These are phyloP conservation scores for Xiphophorus hellerii DNA, from an alignment of 2,113 vertebrate species.

Conservation along the genomic window DNA sequence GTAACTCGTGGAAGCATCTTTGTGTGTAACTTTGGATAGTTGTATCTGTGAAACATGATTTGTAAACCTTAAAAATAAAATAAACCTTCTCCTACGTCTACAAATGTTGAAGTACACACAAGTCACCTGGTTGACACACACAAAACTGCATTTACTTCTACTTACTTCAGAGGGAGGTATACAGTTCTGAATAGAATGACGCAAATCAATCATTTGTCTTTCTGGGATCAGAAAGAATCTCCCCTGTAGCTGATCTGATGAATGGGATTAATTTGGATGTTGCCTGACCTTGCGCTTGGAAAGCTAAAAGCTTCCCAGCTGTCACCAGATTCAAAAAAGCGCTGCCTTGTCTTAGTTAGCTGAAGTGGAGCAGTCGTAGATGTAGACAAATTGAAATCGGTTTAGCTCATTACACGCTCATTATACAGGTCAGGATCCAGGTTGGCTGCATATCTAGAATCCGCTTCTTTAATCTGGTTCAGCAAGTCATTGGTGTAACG, in stretches of 20 bases:
- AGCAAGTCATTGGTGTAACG: too few species aligned
- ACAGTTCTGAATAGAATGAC: background rate
- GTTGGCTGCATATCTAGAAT: background rate
- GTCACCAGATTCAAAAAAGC: background rate
- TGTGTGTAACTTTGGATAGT: too few species aligned
- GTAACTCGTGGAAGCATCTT: too few species aligned
- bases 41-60: too few species aligned
- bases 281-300: background rate
- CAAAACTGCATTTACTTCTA: too few species aligned
- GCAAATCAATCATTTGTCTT: background rate
- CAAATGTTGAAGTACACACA: too few species aligned
- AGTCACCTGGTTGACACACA: too few species aligned
- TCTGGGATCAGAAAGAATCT: background rate
- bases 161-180: background rate
- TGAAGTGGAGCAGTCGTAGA: background rate
- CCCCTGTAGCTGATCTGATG: background rate
- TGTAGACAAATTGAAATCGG: background rate
- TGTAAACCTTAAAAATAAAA: too few species aligned
- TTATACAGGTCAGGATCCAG: background rate
- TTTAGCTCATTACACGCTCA: background rate
- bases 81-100: too few species aligned
- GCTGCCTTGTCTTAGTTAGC: background rate
- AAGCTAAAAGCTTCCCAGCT: background rate
- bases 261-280: background rate
- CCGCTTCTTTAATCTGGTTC: too few species aligned